Conservation (phyloP, 1,140 invertebrate species). For the Arion vulgaris region DNA sequence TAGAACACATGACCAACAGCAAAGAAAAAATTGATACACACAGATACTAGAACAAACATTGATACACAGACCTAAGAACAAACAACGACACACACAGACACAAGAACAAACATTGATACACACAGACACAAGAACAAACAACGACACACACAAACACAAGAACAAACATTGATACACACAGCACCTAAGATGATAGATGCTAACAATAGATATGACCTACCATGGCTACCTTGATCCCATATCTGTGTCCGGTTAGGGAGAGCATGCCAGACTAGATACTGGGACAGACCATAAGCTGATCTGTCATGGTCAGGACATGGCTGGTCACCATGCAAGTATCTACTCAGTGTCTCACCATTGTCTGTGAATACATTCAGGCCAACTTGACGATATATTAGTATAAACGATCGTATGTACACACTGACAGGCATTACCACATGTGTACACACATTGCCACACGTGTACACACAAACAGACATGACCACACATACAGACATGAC, state of each 20-base stretch:
- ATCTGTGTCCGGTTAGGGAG: conserved; percentile 55
- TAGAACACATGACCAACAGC: too few species aligned
- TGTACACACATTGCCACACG: not conserved
- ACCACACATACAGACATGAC: too few species aligned
- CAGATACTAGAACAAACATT: too few species aligned
- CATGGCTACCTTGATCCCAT: conserved; percentile 48
- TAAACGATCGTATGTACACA: not conserved
- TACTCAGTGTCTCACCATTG: conserved; percentile 48
- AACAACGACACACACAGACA: too few species aligned
- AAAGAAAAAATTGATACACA: too few species aligned
- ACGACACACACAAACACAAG: too few species aligned
- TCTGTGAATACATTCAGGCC: conserved; percentile 41
- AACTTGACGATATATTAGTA: not conserved
- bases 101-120: too few species aligned
- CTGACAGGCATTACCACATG: not conserved
- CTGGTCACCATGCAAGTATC: conserved; percentile 55
- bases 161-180: too few species aligned
- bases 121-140: too few species aligned
- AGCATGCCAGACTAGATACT: conserved; percentile 62
- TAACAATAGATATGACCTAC: too few species aligned
- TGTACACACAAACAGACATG: not conserved
- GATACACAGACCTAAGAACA: too few species aligned
- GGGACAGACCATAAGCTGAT: conserved; percentile 48
- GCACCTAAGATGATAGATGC: too few species aligned
- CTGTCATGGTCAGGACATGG: conserved; percentile 44